These are phyloP conservation scores for Xenotilapia caudafasciata DNA, from an alignment of 2,113 vertebrate genomes.

Conservation along the genomic window DNA sequence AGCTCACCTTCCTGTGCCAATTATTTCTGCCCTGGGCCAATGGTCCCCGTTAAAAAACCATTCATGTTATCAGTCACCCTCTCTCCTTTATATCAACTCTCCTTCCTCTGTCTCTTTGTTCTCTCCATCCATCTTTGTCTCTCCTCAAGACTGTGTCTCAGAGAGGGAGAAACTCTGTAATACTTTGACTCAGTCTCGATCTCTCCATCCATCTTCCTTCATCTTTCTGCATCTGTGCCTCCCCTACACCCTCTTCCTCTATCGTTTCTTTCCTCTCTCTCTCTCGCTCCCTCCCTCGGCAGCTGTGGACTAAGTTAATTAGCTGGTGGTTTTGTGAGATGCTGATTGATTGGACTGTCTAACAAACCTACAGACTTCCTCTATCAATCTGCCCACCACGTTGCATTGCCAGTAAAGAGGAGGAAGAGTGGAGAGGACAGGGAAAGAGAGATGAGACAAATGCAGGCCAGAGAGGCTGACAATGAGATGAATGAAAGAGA, in stretches of 20 bases:
- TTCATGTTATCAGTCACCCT: slow-evolving; percentile 65
- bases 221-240: slow-evolving; percentile 45
- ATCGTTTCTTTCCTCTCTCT: background rate
- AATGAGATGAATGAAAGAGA: background rate
- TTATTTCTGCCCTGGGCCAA: slow-evolving; percentile 57
- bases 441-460: background rate
- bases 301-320: slow-evolving; percentile 75
- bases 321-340: slow-evolving; percentile 71
- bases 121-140: slow-evolving; percentile 44
- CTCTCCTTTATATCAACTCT: slow-evolving; percentile 49
- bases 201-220: slow-evolving; percentile 38
- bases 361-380: slow-evolving; percentile 69
- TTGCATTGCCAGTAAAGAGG: slow-evolving; percentile 54
- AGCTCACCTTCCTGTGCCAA: slow-evolving; percentile 63
- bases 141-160: slow-evolving; percentile 20
- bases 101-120: slow-evolving; percentile 24
- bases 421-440: background rate
- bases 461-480: slow-evolving; percentile 10
- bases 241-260: background rate
- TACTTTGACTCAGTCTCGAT: slow-evolving; percentile 33
- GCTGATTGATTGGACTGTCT: slow-evolving; percentile 72
- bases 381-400: slow-evolving; percentile 67
- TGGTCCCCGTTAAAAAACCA: slow-evolving; percentile 59
- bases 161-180: slow-evolving; percentile 17
- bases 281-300: slow-evolving; percentile 20